phyloP scores from a whole-genome alignment of 30 jellyfish, hydroid and myxozoan genomes.

The Sanderia malayensis region DNA sequence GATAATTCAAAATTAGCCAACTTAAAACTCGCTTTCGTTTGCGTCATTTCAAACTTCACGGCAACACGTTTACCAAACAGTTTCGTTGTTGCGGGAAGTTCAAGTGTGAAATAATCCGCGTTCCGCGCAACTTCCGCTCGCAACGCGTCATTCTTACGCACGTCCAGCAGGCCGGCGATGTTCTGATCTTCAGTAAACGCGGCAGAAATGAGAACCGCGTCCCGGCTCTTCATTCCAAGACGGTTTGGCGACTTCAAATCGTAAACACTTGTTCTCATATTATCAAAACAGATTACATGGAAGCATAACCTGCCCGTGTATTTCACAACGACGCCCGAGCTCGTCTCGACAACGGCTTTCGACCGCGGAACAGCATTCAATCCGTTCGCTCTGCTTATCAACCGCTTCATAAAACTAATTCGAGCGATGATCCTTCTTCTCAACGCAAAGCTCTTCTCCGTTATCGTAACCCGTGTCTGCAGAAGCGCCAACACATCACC shows the following conservation, averaged over 20 bases:
- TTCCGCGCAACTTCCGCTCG: conserved; percentile 30
- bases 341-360: conserved; percentile 7
- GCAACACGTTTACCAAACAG: conserved; percentile 11
- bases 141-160: conserved; percentile 4
- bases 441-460: neutral
- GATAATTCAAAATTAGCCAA: conserved; percentile 11
- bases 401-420: conserved; percentile 13
- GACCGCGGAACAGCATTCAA: conserved; percentile 11
- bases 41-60: conserved; percentile 3
- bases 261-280: conserved; percentile 8
- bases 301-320: conserved; percentile 45
- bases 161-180: conserved; percentile 33
- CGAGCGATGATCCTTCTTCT: conserved; percentile 14
- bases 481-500: conserved; percentile 31
- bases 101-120: conserved; percentile 12
- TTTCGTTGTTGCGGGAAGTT: neutral
- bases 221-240: neutral
- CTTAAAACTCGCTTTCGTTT: conserved; percentile 3
- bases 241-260: neutral
- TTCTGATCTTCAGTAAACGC: conserved; percentile 15
- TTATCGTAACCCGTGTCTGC: conserved; percentile 10
- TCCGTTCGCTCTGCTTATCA: neutral
- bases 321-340: conserved; percentile 12
- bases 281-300: conserved; percentile 43
- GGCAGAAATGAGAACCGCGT: conserved; percentile 13